A percentile compares a stretch with the other conserved stretches of the same genome.
phyloP scores from a whole-genome alignment of 2,113 vertebrate species.

The Mormoops blainvillei region DNA sequence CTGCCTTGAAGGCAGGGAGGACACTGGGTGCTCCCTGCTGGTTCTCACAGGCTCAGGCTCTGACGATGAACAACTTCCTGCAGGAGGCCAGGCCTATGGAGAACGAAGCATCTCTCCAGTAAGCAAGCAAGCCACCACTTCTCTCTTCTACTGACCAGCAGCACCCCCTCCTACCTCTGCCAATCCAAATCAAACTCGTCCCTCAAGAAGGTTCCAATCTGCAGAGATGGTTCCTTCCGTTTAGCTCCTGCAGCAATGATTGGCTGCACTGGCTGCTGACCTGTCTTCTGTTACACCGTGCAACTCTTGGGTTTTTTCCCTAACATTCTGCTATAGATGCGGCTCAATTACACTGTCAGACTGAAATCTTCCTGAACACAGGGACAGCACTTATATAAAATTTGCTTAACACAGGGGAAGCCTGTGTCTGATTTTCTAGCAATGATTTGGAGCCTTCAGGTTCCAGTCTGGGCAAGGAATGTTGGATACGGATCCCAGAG shows the following conservation, averaged over 20 bases:
- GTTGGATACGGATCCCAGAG: background rate
- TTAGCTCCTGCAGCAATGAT: background rate
- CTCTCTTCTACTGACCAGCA: background rate
- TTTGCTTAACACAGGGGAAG: background rate
- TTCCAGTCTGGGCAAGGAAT: background rate
- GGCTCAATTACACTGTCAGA: background rate
- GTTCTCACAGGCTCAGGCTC: constrained; percentile 14
- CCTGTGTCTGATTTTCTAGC: background rate
- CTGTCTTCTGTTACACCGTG: background rate
- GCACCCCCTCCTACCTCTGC: background rate
- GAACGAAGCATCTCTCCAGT: background rate
- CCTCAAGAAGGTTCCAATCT: background rate
- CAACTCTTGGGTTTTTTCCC: background rate
- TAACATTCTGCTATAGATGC: background rate
- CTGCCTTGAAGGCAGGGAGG: background rate
- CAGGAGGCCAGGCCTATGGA: constrained; percentile 62
- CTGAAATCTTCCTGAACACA: background rate
- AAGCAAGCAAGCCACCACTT: background rate
- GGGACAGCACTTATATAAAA: background rate
- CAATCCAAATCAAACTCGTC: background rate
- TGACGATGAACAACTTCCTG: background rate
- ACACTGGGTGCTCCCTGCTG: background rate
- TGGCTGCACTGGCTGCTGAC: background rate
- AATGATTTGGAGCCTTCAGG: background rate
- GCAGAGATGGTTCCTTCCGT: background rate